These are phyloP conservation scores for Syrphus vitripennis DNA, from an alignment of 2,888 invertebrate genomes.

Conservation along the genomic window DNA sequence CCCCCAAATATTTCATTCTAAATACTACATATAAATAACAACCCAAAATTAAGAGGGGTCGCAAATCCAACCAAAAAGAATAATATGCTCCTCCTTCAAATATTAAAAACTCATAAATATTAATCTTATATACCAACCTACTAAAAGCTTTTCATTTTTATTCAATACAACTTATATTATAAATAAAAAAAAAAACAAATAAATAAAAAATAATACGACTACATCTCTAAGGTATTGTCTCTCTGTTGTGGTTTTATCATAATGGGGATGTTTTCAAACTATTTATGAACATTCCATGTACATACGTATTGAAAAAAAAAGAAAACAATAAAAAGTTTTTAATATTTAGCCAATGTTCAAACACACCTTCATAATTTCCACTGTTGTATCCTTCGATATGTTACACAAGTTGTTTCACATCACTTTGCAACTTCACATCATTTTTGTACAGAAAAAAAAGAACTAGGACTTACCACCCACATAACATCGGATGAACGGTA, in stretches of 20 bases:
- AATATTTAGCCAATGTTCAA: not conserved
- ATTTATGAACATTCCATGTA: not conserved
- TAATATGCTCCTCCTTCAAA: not conserved
- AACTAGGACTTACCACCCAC: not conserved
- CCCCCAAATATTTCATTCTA: too few relatives aligned
- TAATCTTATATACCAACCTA: not conserved
- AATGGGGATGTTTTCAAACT: not conserved
- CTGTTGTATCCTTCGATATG: slow-evolving; percentile 20
- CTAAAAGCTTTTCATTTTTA: not conserved
- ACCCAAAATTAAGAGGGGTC: too few relatives aligned
- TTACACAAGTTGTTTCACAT: not conserved
- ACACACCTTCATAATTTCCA: slow-evolving; percentile 18
- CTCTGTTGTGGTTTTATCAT: not conserved
- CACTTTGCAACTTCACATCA: not conserved
- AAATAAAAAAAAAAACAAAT: not conserved
- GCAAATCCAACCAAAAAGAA: too few relatives aligned
- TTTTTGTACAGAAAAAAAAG: not conserved
- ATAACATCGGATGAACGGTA: not conserved
- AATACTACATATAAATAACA: too few relatives aligned
- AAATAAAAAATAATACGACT: not conserved
- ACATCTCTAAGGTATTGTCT: not conserved
- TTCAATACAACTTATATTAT: not conserved
- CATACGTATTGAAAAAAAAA: not conserved
- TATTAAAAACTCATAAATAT: not conserved
- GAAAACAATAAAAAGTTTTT: slow-evolving; percentile 13